A percentile compares a stretch with the other conserved stretches of the same genome.
phyloP scores from a whole-genome alignment of 2,888 invertebrate genomes.

The Cataglyphis albicans region DNA sequence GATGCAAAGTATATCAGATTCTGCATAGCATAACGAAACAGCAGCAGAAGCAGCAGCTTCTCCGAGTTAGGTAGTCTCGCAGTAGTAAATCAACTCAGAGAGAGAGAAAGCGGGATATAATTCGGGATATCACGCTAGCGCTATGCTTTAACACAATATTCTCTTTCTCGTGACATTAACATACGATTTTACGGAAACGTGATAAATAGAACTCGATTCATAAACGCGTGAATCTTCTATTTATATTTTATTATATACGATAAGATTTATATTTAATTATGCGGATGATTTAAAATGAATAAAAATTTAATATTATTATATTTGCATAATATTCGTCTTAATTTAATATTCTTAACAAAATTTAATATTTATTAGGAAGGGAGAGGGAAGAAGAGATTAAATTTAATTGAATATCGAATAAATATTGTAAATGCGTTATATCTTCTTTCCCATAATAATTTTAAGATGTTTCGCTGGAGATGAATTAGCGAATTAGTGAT shows the following conservation, averaged over 20 bases:
- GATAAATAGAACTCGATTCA: background rate
- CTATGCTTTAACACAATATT: background rate
- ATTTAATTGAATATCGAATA: background rate
- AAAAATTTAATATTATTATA: background rate
- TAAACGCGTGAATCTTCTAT: background rate
- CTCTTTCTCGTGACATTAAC: background rate
- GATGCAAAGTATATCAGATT: background rate
- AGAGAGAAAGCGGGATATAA: background rate
- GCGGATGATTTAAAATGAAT: background rate
- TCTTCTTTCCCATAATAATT: background rate
- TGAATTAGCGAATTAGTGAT: background rate
- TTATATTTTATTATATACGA: background rate
- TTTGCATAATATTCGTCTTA: background rate
- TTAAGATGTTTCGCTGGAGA: too few species aligned
- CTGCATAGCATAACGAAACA: background rate
- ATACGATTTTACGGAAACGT: background rate
- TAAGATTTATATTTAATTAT: too few species aligned
- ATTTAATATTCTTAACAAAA: background rate
- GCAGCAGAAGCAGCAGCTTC: background rate
- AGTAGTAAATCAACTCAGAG: conserved; percentile 4
- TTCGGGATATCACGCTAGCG: background rate
- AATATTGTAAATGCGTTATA: background rate
- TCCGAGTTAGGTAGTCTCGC: background rate
- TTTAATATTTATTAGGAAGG: background rate
- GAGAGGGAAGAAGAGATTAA: background rate